Percentiles rank a stretch among this genome's conserved stretches.
These are phyloP conservation scores for Myripristis jacobus DNA, from an alignment of 2,797 vertebrate genomes.

Conservation along the genomic window DNA sequence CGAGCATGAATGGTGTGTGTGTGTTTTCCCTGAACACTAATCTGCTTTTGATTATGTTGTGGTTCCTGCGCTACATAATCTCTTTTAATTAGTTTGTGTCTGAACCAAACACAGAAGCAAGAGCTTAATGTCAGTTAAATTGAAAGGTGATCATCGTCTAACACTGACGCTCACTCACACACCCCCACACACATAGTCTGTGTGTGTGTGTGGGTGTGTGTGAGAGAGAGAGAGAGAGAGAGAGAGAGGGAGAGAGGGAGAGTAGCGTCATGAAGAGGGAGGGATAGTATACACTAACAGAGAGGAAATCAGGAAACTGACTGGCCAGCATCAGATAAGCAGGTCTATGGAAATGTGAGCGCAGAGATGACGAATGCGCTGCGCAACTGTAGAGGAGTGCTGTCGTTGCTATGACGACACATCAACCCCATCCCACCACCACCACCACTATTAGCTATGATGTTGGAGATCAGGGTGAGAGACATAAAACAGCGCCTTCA, in stretches of 20 bases:
- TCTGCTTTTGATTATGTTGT: conserved; percentile 51
- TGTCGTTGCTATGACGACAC: conserved; percentile 20
- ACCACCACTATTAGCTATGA: background rate
- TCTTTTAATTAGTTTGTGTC: conserved; percentile 52
- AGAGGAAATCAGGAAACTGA: conserved; percentile 49
- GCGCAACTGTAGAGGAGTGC: conserved; percentile 7
- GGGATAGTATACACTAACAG: conserved; percentile 30
- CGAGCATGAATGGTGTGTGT: conserved; percentile 22
- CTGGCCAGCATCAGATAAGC: conserved; percentile 55
- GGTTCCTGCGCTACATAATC: conserved; percentile 36
- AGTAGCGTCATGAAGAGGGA: background rate
- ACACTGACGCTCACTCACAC: conserved; percentile 1
- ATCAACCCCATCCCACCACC: too few relatives aligned
- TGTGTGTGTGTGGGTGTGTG: background rate
- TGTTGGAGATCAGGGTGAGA: background rate
- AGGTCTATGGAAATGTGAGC: conserved; percentile 55
- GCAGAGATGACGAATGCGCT: conserved; percentile 33
- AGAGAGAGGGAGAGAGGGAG: background rate
- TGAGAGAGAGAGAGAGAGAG: background rate
- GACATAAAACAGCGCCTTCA: background rate
- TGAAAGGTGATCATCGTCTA: conserved; percentile 50
- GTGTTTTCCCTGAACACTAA: conserved; percentile 28
- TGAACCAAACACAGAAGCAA: conserved; percentile 28
- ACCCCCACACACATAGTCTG: background rate
- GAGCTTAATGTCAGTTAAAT: conserved; percentile 31